phyloP scores from a whole-genome alignment of 2,888 invertebrate species.

The Drosophila anomelani region DNA sequence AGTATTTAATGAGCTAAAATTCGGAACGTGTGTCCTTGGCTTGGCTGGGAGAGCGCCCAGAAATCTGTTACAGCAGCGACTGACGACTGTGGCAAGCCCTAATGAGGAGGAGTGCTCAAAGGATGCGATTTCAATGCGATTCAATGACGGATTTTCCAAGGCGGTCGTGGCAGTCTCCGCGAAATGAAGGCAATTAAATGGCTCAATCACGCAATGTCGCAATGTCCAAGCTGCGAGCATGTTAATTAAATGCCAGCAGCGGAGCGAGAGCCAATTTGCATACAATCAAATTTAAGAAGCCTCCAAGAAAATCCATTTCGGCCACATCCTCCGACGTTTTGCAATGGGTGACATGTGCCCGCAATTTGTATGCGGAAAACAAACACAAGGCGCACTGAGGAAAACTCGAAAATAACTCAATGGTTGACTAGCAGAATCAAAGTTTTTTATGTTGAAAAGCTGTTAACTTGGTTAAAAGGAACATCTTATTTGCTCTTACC shows the following conservation, averaged over 20 bases:
- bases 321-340: constrained; percentile 23
- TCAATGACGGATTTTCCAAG: constrained; percentile 18
- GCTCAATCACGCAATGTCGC: constrained; percentile 22
- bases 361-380: constrained; percentile 65
- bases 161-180: background rate
- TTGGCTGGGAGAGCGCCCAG: constrained; percentile 22
- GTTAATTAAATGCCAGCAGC: constrained; percentile 47
- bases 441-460: too few relatives aligned
- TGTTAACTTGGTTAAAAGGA: too few relatives aligned
- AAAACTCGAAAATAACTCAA: background rate
- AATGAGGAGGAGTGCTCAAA: constrained; percentile 37
- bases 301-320: constrained; percentile 44
- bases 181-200: constrained; percentile 41
- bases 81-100: constrained; percentile 33
- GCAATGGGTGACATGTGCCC: constrained; percentile 59
- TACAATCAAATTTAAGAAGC: constrained; percentile 49
- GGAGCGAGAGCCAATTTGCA: constrained; percentile 46
- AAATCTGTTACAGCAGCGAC: constrained; percentile 40
- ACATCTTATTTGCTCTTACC: too few relatives aligned
- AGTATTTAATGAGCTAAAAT: constrained; percentile 74
- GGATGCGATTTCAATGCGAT: constrained; percentile 28
- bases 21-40: constrained; percentile 62
- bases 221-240: constrained; percentile 30
- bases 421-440: background rate
- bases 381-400: constrained; percentile 42